Evolutionary conservation across 2,113 vertebrate species (phyloP).

Genomic region (Rhea americana): DNA sequence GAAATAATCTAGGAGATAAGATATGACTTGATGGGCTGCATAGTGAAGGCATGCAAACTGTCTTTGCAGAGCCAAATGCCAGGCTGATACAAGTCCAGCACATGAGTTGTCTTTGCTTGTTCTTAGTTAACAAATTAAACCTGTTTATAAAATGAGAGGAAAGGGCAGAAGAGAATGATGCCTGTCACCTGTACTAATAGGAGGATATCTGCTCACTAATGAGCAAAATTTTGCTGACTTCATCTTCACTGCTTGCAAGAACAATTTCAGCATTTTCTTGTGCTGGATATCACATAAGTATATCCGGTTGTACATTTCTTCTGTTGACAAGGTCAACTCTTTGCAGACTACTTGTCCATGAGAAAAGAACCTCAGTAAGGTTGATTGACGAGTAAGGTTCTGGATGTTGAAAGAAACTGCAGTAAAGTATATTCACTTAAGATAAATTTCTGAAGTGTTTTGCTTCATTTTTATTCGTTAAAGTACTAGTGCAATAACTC

Average conservation of each 20-base stretch:
- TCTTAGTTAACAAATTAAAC: not conserved
- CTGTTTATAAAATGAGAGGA: not conserved
- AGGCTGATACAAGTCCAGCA: not conserved
- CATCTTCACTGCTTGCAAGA: not conserved
- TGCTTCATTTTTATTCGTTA: not conserved
- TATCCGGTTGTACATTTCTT: not conserved
- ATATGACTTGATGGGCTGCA: not conserved
- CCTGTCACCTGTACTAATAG: not conserved
- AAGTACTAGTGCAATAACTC: not conserved
- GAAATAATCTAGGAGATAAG: not conserved
- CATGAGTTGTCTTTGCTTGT: rapidly evolving
- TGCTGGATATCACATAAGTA: not conserved
- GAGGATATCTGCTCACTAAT: not conserved
- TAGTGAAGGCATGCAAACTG: not conserved
- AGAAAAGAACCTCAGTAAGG: not conserved
- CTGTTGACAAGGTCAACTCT: not conserved
- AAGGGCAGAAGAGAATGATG: not conserved
- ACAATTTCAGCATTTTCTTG: not conserved
- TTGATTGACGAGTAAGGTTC: not conserved
- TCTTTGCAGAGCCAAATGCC: not conserved
- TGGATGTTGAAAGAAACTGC: not conserved
- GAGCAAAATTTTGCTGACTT: not conserved
- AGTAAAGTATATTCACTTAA: not conserved
- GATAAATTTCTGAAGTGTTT: not conserved
- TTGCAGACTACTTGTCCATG: not conserved